Evolutionary conservation across 1,140 invertebrate species (phyloP), one percentile per base, ranked within the genome.

Genomic region (Euglossa dilemma): DNA sequence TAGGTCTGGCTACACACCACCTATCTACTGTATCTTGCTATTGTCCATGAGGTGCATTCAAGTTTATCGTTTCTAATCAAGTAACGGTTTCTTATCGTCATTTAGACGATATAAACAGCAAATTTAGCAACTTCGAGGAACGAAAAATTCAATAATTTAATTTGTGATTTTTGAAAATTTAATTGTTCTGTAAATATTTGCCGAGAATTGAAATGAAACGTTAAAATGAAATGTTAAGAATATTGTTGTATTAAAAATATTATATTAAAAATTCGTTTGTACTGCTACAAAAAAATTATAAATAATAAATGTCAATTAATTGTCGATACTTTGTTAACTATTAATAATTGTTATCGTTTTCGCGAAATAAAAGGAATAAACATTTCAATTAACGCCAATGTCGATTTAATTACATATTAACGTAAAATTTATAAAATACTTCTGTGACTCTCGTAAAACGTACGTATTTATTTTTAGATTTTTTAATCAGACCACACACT

Each of bases 1-100:
- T 87, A 76, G 56, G 63, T 80, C 61, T 85, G 83, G 52, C 71
- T 79, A 72, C 59, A 67, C 64, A 52, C 73, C 28, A 61, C 72
- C 63, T 76, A 85, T 81, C 73, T 59, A 28, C 52, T 73, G 64
- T 69, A 71, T 16, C 50, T 54, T 25, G 25, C 77, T 54, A 77
- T 61, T 63, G 80, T 70, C 52, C 75, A 59, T n/a, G 36, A 52
- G 25, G n/a, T 54, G 66, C 75, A 67, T 52, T 14, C 59, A 16
- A 54, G 36, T 14, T 14, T 57, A 50, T 63, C 45, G n/a, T 59
- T 59, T 74, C 18, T 57, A 59, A 74, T 43, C 23, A 20, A 70
- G 23, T 25, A n/a, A 25, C 16, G 20, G 3, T 69, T 69, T 69
- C 23, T 50, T 50, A 25, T 50, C n/a, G 25, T 8, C 2, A 0